A percentile compares a stretch with the other conserved stretches of the same genome.
These are phyloP conservation scores for Drosophila mauritiana DNA, from an alignment of 1,140 invertebrate genomes.

Conservation along the genomic window DNA sequence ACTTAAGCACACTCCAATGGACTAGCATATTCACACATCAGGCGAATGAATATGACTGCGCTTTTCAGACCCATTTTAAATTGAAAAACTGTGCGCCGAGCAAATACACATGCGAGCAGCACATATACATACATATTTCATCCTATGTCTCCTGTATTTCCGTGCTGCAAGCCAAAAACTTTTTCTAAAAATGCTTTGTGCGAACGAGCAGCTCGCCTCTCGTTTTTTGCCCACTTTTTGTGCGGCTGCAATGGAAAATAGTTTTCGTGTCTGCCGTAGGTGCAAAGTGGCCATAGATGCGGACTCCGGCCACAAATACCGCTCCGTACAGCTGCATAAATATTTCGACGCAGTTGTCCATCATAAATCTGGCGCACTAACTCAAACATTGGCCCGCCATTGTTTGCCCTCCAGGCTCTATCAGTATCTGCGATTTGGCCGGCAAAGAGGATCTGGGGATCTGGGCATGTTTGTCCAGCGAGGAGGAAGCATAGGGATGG, in stretches of 20 bases:
- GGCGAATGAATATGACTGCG: conserved; percentile 28
- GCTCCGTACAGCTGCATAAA: conserved; percentile 50
- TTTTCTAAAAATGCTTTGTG: conserved; percentile 56
- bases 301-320: neutral
- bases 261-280: conserved; percentile 56
- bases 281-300: conserved; percentile 52
- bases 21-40: conserved; percentile 39
- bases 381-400: conserved; percentile 54
- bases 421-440: conserved; percentile 54
- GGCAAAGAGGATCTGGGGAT: conserved; percentile 38
- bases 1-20: conserved; percentile 7
- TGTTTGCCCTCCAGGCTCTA: conserved; percentile 33
- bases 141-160: conserved; percentile 10
- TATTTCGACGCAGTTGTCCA: conserved; percentile 67
- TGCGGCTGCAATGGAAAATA: conserved; percentile 48
- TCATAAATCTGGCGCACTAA: conserved; percentile 63
- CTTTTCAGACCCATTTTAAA: conserved; percentile 57
- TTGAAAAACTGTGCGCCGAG: conserved; percentile 35
- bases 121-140: conserved; percentile 11
- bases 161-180: conserved; percentile 46
- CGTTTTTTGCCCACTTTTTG: conserved; percentile 15
- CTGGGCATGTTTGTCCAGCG: conserved; percentile 5
- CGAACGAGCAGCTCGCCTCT: conserved; percentile 21
- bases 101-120: conserved; percentile 5
- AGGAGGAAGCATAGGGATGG: too few species aligned